These are phyloP conservation scores for Boloria selene DNA, from an alignment of 2,888 invertebrate genomes.

Conservation along the genomic window DNA sequence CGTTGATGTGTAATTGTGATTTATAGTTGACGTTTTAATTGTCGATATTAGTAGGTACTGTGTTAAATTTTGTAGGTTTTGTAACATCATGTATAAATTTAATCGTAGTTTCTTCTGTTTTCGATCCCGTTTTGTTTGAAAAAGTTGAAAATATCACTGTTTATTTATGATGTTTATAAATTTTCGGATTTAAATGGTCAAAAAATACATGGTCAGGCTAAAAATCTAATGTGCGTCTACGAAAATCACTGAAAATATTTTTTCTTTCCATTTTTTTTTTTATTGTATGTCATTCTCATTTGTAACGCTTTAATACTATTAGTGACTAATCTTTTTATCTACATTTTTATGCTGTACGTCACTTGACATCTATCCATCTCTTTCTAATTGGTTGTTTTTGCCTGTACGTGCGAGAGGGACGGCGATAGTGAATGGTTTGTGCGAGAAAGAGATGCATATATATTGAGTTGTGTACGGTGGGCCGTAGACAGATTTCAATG, in stretches of 20 bases:
- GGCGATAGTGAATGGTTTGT: neutral
- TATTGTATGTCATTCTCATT: conserved; percentile 24
- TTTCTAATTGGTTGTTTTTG: neutral
- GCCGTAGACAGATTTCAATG: conserved; percentile 33
- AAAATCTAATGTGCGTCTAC: neutral
- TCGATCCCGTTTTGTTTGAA: neutral
- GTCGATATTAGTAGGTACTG: conserved; percentile 20
- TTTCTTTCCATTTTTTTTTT: conserved; percentile 7
- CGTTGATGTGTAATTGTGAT: conserved; percentile 29
- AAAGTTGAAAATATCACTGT: neutral
- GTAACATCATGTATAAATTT: conserved; percentile 27
- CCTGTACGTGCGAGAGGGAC: conserved; percentile 2
- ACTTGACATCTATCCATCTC: conserved; percentile 5
- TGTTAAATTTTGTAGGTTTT: conserved; percentile 33
- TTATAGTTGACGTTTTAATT: conserved; percentile 20
- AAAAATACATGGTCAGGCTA: neutral
- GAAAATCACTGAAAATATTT: conserved; percentile 14
- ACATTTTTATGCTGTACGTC: conserved; percentile 12
- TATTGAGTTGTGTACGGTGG: neutral
- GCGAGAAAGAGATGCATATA: conserved; percentile 9
- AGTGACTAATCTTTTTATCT: conserved; percentile 40
- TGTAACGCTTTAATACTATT: conserved; percentile 39
- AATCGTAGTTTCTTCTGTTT: conserved; percentile 22
- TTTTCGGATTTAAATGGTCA: neutral
- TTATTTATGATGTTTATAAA: neutral